Conservation (phyloP, 1,140 invertebrate genomes). For the Drosophila miranda region DNA sequence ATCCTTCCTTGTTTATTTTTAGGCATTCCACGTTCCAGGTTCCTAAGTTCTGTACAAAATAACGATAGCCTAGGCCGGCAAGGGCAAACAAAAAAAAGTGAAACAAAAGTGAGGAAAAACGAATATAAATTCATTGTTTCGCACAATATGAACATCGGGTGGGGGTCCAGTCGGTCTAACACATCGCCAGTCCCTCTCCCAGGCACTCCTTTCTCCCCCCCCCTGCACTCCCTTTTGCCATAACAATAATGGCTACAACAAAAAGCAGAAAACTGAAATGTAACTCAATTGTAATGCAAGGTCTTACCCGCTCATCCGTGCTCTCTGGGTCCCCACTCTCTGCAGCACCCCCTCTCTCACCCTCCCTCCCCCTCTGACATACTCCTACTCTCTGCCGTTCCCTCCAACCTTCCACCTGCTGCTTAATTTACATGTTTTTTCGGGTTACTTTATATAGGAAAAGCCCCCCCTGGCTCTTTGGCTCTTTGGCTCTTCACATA, state of each 20-base stretch:
- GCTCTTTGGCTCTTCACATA: conserved; percentile 49
- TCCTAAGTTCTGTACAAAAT: no score
- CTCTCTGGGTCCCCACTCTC: neutral
- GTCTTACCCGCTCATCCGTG: conserved; percentile 62
- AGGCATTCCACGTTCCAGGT: no score
- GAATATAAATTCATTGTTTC: conserved; percentile 76
- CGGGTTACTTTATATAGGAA: conserved; percentile 54
- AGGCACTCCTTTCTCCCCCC: neutral
- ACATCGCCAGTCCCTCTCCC: neutral
- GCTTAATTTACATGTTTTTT: conserved; percentile 59
- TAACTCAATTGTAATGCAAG: conserved; percentile 79
- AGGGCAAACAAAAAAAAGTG: conserved; percentile 22
- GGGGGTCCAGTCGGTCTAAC: conserved; percentile 3
- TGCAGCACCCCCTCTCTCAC: neutral
- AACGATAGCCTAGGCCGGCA: no score
- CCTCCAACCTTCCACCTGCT: conserved; percentile 16
- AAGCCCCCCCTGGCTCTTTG: conserved; percentile 43
- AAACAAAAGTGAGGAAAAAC: conserved; percentile 21
- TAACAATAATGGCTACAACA: conserved; percentile 39
- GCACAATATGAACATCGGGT: conserved; percentile 61
- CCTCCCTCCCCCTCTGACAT: neutral
- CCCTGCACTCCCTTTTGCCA: no score
- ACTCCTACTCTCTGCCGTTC: neutral
- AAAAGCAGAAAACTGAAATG: conserved; percentile 61
- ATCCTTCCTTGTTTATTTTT: no score